These are phyloP conservation scores for Arrhopalites spinosus DNA, from an alignment of 2,888 invertebrate genomes.

Conservation along the genomic window DNA sequence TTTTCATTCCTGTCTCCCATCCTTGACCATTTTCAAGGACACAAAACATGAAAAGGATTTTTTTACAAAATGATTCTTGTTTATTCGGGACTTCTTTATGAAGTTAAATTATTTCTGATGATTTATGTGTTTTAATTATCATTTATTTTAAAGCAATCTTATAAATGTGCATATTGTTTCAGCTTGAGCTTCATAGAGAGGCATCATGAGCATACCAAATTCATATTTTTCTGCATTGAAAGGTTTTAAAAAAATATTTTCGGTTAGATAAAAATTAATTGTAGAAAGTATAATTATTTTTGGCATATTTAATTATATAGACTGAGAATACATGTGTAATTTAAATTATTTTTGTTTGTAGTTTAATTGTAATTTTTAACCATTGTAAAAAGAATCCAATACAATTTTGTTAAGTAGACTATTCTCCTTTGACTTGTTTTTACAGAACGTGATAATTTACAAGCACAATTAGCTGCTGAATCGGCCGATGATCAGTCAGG, in stretches of 20 bases:
- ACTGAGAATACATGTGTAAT: too few relatives aligned
- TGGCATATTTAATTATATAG: too few relatives aligned
- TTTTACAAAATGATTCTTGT: neutral
- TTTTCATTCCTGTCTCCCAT: neutral
- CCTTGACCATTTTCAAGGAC: neutral
- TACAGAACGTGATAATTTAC: slow-evolving; percentile 52
- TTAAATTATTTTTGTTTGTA: neutral
- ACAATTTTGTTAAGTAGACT: slow-evolving; percentile 17
- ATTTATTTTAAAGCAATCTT: slow-evolving; percentile 10
- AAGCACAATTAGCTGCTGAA: slow-evolving; percentile 50
- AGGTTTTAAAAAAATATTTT: too few relatives aligned
- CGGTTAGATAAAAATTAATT: too few relatives aligned
- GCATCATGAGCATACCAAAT: neutral
- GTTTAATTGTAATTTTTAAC: neutral
- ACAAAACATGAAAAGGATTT: neutral
- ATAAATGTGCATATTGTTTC: slow-evolving; percentile 35
- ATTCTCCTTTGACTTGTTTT: slow-evolving; percentile 31
- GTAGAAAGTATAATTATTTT: too few relatives aligned
- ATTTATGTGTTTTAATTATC: neutral
- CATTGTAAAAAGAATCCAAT: neutral
- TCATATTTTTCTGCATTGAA: too few relatives aligned
- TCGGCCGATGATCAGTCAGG: slow-evolving; percentile 47
- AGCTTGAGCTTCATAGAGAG: slow-evolving; percentile 56
- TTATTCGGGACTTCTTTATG: neutral
- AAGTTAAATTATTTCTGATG: neutral